Base-by-base conservation (phyloP, 1,140 invertebrate genomes). In the Meloidogyne exigua region DNA sequence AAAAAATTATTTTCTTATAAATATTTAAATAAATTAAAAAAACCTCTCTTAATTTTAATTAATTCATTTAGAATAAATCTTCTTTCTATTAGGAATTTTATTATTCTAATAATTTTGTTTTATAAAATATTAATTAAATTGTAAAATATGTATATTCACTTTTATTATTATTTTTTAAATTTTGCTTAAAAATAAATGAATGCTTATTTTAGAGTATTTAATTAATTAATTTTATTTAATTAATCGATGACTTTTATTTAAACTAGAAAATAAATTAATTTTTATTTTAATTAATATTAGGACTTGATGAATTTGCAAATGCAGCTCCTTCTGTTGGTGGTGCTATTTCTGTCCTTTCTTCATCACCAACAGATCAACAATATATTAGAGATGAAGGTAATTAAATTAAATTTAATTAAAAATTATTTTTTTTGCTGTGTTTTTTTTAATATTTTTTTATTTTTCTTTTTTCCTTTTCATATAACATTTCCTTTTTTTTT, bases 301-400 rank as follows among this genome's bases (percentile, higher is more conserved):
- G 49, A n/a, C 18, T 57, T n/a, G 49, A 57, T 57, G 49, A 57
- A n/a, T 57, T 57, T 7, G 18, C 49, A 57, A 7, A 12, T 57
- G 49, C 49, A 18, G 49, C 49, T n/a, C 18, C 49, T 21, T 57
- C 49, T n/a, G 49, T n/a, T n/a, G 49, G 49, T 57, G 18, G 18
- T 57, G 9, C 9, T n/a, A 4, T 4, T n/a, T n/a, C 5, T 7
- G 13, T n/a, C 7, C 18, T 5, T 9, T 12, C 7, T n/a, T 57
- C 18, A 68, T 25, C 66, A 42, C 21, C 66, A n/a, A 10, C 21
- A 21, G 21, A 68, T 9, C 66, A 68, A 68, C 66, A 68, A 32
- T 68, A 68, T 68, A 57, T 57, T n/a, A 57, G 49, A 57, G 49
- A 57, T 57, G 49, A 57, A 57, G 49, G 49, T 57, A 49, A n/a